Evolutionary conservation across 2,888 invertebrate genomes (phyloP).

Genomic region (Andrena camellia): DNA sequence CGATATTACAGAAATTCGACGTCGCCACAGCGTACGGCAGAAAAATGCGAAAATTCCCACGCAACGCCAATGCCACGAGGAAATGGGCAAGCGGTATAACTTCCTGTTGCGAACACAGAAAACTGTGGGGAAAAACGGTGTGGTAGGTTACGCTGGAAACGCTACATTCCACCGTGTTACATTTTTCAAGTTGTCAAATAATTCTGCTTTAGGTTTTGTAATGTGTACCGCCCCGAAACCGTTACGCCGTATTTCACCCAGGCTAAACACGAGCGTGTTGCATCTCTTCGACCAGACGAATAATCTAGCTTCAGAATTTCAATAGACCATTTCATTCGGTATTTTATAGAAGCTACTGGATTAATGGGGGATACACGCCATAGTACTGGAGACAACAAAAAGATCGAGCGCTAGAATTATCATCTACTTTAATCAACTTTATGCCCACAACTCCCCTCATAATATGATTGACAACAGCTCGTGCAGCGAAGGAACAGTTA

Average conservation of each 20-base stretch:
- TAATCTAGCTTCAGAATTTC: conserved; percentile 1
- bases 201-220: conserved; percentile 28
- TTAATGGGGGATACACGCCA: neutral
- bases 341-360: neutral
- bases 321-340: neutral
- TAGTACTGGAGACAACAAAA: neutral
- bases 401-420: too few relatives aligned
- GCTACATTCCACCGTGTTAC: conserved; percentile 14
- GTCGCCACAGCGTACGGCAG: conserved; percentile 23
- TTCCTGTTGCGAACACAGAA: conserved; percentile 15
- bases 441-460: too few relatives aligned
- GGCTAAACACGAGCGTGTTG: neutral
- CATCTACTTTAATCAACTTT: too few relatives aligned
- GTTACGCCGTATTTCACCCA: conserved; percentile 21
- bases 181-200: conserved; percentile 50
- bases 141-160: conserved; percentile 2
- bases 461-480: neutral
- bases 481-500: neutral
- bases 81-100: conserved; percentile 31
- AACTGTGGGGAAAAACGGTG: conserved; percentile 16
- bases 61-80: conserved; percentile 5
- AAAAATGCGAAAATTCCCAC: conserved; percentile 38
- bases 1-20: conserved; percentile 30
- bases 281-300: neutral
- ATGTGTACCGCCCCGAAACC: conserved; percentile 5